These are phyloP conservation scores for Balearica regulorum DNA, from an alignment of 2,797 vertebrate genomes.

Conservation along the genomic window DNA sequence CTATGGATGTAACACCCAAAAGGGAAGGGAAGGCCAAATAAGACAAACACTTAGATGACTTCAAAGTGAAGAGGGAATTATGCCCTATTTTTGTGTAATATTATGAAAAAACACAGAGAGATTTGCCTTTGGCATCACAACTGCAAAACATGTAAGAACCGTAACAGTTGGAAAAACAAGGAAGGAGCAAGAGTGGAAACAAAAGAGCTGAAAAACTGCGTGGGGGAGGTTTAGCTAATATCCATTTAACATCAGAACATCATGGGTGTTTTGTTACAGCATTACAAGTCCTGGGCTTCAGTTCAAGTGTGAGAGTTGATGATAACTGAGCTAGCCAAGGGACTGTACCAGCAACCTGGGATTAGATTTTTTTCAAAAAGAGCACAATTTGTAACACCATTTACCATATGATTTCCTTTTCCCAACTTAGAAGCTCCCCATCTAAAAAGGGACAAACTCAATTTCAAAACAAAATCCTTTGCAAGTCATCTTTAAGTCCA, in stretches of 20 bases:
- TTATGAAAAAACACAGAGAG: neutral
- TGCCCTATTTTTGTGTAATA: neutral
- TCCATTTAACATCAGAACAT: neutral
- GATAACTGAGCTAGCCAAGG: neutral
- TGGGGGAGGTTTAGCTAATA: neutral
- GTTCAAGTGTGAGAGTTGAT: neutral
- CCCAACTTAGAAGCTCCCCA: neutral
- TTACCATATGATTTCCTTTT: neutral
- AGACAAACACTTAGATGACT: neutral
- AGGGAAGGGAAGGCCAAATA: neutral
- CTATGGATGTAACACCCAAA: neutral
- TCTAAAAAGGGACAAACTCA: neutral
- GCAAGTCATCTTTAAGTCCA: neutral
- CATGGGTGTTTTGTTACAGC: neutral
- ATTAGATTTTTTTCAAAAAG: neutral
- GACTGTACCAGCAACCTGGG: neutral
- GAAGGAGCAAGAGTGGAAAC: neutral
- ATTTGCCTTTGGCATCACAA: neutral
- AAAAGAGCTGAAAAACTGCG: neutral
- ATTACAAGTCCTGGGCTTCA: neutral
- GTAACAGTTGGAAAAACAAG: neutral
- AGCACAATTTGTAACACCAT: neutral
- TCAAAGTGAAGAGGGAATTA: neutral
- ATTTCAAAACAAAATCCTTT: neutral
- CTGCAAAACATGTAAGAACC: neutral